These are phyloP conservation scores for Stigmatopora nigra DNA, from an alignment of 2,113 vertebrate species.

Conservation along the genomic window DNA sequence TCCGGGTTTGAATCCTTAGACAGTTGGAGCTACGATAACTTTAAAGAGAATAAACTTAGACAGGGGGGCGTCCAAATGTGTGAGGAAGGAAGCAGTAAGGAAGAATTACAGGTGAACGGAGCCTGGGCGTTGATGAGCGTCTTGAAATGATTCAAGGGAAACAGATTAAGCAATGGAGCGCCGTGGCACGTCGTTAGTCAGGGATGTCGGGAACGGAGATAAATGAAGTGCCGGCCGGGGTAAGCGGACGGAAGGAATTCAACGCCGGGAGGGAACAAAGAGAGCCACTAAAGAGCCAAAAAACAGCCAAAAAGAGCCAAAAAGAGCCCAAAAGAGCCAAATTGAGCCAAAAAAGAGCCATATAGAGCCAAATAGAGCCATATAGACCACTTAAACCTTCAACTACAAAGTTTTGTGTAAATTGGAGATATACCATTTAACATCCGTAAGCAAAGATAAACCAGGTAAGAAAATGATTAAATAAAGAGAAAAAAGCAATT, in stretches of 20 bases:
- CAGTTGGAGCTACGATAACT: too few species aligned
- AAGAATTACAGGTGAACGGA: constrained; percentile 8
- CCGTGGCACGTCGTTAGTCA: constrained; percentile 62
- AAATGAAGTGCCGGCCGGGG: constrained; percentile 55
- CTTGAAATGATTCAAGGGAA: constrained; percentile 61
- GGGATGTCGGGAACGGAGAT: constrained; percentile 49
- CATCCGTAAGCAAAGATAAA: not conserved
- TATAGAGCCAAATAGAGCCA: too few species aligned
- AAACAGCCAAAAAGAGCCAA: constrained; percentile 5
- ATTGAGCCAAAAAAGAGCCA: too few species aligned
- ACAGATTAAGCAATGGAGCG: constrained; percentile 58
- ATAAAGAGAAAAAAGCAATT: constrained; percentile 15
- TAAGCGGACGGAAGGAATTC: constrained; percentile 25
- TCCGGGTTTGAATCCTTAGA: too few species aligned
- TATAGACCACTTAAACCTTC: not conserved
- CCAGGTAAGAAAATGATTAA: not conserved
- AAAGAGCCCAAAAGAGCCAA: too few species aligned
- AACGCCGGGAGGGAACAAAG: constrained; percentile 19
- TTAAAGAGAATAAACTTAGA: not conserved
- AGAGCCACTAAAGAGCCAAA: constrained; percentile 6
- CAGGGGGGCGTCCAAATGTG: constrained; percentile 17
- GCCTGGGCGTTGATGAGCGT: constrained; percentile 38
- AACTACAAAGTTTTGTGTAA: not conserved
- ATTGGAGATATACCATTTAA: not conserved
- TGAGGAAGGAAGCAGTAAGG: constrained; percentile 7